A percentile compares a stretch with the other conserved stretches of the same genome.
These are phyloP conservation scores for Odontesthes bonariensis DNA, from an alignment of 2,113 vertebrate species.

Conservation along the genomic window DNA sequence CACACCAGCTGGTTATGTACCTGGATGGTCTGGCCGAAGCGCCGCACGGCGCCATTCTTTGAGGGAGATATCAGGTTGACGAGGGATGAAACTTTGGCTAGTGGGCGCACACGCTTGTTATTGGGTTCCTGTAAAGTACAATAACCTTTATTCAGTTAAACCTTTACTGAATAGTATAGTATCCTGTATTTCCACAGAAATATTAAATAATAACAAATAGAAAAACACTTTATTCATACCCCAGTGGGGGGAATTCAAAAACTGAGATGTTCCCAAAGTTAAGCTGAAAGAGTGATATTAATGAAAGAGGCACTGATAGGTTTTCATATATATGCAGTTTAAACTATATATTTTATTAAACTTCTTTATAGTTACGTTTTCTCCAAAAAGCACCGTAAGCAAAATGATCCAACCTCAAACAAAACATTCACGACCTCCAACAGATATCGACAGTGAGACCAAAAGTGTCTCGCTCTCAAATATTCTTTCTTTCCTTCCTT, in stretches of 20 bases:
- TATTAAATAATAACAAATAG: too few relatives aligned
- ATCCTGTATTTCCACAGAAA: too few relatives aligned
- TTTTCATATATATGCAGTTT: too few relatives aligned
- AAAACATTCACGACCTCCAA: background rate
- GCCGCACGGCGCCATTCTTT: slow-evolving; percentile 94
- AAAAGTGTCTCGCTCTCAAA: background rate
- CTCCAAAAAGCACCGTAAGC: background rate
- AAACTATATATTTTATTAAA: too few relatives aligned
- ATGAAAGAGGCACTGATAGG: too few relatives aligned
- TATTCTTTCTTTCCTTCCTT: too few relatives aligned
- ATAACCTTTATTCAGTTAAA: background rate
- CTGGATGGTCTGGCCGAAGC: slow-evolving; percentile 97
- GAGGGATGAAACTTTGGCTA: slow-evolving; percentile 93
- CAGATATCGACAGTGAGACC: too few relatives aligned
- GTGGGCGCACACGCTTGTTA: slow-evolving; percentile 92
- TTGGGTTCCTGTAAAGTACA: slow-evolving; percentile 89
- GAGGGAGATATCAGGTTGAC: slow-evolving; percentile 97
- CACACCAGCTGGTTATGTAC: slow-evolving; percentile 73
- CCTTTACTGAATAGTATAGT: background rate
- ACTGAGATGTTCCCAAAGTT: too few relatives aligned
- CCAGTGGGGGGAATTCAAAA: too few relatives aligned
- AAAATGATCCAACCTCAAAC: background rate
- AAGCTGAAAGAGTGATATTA: too few relatives aligned
- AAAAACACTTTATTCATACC: too few relatives aligned
- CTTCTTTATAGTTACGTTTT: too few relatives aligned